phyloP scores from a whole-genome alignment of 2,113 vertebrate species.

The Callionymus lyra region DNA sequence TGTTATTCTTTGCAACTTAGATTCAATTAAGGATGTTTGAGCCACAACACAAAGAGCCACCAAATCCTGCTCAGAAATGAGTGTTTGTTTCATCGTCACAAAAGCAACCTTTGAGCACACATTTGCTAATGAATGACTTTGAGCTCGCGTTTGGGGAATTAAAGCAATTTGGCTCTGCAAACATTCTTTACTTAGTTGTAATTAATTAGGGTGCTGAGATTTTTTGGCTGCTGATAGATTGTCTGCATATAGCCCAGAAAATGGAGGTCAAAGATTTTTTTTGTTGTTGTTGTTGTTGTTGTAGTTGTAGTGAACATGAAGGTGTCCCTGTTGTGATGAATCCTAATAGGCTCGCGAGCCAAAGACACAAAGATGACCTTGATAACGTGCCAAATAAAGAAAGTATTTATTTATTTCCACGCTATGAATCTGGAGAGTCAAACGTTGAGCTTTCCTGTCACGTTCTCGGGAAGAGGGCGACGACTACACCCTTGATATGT shows the following conservation, averaged over 20 bases:
- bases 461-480: conserved; percentile 8
- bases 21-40: conserved; percentile 25
- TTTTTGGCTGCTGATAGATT: conserved; percentile 73
- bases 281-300: conserved; percentile 49
- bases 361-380: conserved; percentile 61
- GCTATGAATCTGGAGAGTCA: conserved; percentile 35
- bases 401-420: conserved; percentile 41
- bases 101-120: conserved; percentile 79
- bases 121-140: conserved; percentile 80
- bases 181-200: conserved; percentile 79
- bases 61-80: conserved; percentile 23
- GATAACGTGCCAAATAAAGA: conserved; percentile 54
- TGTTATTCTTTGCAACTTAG: not conserved
- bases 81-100: conserved; percentile 69
- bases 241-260: conserved; percentile 66
- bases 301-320: conserved; percentile 65
- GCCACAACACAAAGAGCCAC: not conserved
- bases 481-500: too few relatives aligned
- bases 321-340: conserved; percentile 71
- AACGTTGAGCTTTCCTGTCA: conserved; percentile 21
- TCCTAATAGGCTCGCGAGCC: conserved; percentile 42
- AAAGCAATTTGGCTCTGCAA: conserved; percentile 77
- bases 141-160: conserved; percentile 68
- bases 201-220: conserved; percentile 74
- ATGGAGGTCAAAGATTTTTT: conserved; percentile 71